Conservation (phyloP, 2,797 vertebrate genomes). For the Chelidonichthys spinosus region DNA sequence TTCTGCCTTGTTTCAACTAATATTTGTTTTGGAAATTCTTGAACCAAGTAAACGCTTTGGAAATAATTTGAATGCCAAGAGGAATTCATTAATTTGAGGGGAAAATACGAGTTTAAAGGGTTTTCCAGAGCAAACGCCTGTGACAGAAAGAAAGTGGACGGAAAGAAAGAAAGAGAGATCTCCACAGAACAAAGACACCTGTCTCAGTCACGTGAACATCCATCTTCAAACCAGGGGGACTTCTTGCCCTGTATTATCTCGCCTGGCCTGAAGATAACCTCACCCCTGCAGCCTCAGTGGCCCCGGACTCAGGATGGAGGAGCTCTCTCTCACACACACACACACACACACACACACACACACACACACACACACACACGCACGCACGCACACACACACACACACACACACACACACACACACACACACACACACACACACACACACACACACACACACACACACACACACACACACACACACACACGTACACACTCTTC, state of each 20-base stretch:
- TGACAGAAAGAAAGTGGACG: slow-evolving; percentile 27
- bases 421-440: slow-evolving; percentile 34
- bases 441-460: slow-evolving; percentile 15
- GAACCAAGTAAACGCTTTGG: slow-evolving; percentile 46
- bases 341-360: slow-evolving; percentile 20
- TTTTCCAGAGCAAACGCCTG: slow-evolving; percentile 36
- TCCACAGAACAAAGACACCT: slow-evolving; percentile 51
- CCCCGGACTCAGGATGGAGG: slow-evolving; percentile 49
- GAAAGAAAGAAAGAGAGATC: neutral
- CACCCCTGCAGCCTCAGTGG: slow-evolving; percentile 53
- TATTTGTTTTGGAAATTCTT: slow-evolving; percentile 52
- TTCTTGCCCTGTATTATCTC: slow-evolving; percentile 48
- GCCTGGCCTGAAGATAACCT: slow-evolving; percentile 58
- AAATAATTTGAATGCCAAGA: slow-evolving; percentile 47
- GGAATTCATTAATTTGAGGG: slow-evolving; percentile 31
- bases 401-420: slow-evolving; percentile 18
- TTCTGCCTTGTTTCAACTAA: slow-evolving; percentile 35
- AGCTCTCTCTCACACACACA: slow-evolving; percentile 6
- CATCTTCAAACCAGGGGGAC: slow-evolving; percentile 37
- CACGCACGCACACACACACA: slow-evolving; percentile 9
- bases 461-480: slow-evolving; percentile 8
- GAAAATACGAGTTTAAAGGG: slow-evolving; percentile 28
- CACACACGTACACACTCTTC: slow-evolving; percentile 42
- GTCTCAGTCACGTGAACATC: slow-evolving; percentile 52
- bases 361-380: slow-evolving; percentile 35